Base-by-base conservation (phyloP, 2,797 vertebrate species). In the Acanthurus leucopareius region DNA sequence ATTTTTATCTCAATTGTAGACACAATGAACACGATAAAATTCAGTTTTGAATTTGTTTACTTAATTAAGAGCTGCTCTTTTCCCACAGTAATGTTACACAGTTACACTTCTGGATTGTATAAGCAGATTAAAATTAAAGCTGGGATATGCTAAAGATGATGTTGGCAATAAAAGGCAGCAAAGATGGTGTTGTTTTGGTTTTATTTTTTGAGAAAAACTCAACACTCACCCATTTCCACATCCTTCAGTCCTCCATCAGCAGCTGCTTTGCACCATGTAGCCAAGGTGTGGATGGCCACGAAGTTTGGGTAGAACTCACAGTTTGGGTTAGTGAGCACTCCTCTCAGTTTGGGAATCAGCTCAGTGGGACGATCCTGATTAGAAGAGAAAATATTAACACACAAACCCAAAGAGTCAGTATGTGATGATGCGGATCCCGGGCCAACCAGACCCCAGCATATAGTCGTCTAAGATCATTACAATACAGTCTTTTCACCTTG, bases 241-340 rank as follows among this genome's bases (percentile, higher is more conserved):
- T 98, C 97, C 89, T 95, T 97, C 75, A 92, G 93, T n/a, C 95
- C 95, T 85, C 95, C 96, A 15, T 96, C 95, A 70, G 93, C 87
- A 45, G 95, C 94, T 64, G 97, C 96, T 86, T 96, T 98, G 93
- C 99, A 99, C 98, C 98, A 99, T 0, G 97, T 98, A 0, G 97
- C 97, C 84, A 99, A 94, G 0, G 97, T 99, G 86, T 99, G 98
- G 91, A 99, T 96, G 67, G 98, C 98, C 85, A 99, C 97, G 32
- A 97, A 99, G 76, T 99, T 99, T 19, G 96, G 96, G 94, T 98
- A 95, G 92, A 98, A 99, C 96, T 99, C 98, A 91, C 98, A 99
- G 92, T 99, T 99, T 22, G 98, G 98, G 92, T 99, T 99, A 52
- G 98, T 99, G 78, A 99, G 95, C 63, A 99, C 97, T 51, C 98